Conservation (phyloP, 2,113 vertebrate species). For the Myrmecobius fasciatus region DNA sequence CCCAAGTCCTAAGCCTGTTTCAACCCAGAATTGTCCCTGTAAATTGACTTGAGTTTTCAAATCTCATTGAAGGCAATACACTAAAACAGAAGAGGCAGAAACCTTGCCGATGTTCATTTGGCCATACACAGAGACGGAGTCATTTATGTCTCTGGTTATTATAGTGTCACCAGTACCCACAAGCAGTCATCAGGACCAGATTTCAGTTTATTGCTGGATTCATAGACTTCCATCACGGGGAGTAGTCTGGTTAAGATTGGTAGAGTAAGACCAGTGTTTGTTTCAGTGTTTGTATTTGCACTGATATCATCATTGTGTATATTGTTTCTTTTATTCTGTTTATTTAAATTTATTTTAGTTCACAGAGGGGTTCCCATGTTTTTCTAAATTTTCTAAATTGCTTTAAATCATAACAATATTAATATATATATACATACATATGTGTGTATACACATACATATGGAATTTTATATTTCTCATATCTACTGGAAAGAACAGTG, state of each 20-base stretch:
- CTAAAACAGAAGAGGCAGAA: no score
- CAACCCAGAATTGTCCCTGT: neutral
- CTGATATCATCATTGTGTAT: neutral
- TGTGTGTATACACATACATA: no score
- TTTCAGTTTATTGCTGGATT: neutral
- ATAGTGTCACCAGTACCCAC: neutral
- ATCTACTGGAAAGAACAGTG: neutral
- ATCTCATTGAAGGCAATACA: neutral
- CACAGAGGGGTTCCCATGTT: neutral
- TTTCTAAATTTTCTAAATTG: neutral
- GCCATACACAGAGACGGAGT: neutral
- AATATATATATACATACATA: neutral
- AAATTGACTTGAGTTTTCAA: neutral
- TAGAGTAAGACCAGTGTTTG: neutral
- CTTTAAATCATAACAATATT: neutral
- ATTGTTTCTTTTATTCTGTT: neutral
- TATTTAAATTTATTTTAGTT: neutral
- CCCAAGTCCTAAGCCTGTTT: neutral
- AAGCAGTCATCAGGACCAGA: neutral
- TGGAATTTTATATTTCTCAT: neutral
- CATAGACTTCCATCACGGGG: neutral
- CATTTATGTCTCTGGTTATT: neutral
- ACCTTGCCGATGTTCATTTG: neutral
- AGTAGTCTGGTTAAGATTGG: neutral
- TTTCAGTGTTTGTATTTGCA: neutral